Percentiles rank a stretch among this genome's conserved stretches.
Evolutionary conservation across 2,113 vertebrate species (phyloP).

Genomic region (Cranoglanis bouderius): DNA sequence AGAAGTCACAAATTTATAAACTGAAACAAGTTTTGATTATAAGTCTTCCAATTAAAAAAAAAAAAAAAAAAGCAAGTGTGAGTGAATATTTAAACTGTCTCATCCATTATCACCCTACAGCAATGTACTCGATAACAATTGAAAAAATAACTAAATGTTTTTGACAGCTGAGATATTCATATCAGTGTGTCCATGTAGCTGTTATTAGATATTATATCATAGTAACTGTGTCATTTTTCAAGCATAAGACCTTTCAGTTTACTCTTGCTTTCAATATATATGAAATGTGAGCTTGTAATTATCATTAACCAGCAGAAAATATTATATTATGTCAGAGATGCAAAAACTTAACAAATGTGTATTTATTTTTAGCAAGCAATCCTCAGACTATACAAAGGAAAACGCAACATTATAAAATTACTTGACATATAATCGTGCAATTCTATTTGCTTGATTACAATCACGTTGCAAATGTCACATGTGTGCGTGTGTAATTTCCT

Average conservation of each 20-base stretch:
- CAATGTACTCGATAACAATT: neutral
- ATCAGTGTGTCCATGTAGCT: neutral
- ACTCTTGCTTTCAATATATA: constrained; percentile 20
- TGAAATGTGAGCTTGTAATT: constrained; percentile 36
- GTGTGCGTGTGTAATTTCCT: constrained; percentile 54
- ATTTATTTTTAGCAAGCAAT: constrained; percentile 60
- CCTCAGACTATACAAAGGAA: constrained; percentile 52
- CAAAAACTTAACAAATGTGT: constrained; percentile 43
- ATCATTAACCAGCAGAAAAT: constrained; percentile 30
- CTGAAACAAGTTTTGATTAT: neutral
- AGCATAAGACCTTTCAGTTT: neutral
- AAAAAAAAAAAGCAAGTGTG: neutral
- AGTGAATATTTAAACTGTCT: neutral
- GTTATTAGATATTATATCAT: neutral
- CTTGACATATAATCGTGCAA: constrained; percentile 61
- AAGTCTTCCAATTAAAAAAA: constrained; percentile 23
- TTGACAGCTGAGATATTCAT: neutral
- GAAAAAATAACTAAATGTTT: constrained; percentile 17
- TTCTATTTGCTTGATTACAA: constrained; percentile 58
- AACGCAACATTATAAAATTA: constrained; percentile 60
- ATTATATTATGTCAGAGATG: constrained; percentile 30
- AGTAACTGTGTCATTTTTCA: constrained; percentile 5
- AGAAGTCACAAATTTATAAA: neutral
- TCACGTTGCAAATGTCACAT: constrained; percentile 49
- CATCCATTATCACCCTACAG: neutral